Evolutionary conservation across 2,888 invertebrate species (phyloP).

Genomic region (Crematogaster levior): DNA sequence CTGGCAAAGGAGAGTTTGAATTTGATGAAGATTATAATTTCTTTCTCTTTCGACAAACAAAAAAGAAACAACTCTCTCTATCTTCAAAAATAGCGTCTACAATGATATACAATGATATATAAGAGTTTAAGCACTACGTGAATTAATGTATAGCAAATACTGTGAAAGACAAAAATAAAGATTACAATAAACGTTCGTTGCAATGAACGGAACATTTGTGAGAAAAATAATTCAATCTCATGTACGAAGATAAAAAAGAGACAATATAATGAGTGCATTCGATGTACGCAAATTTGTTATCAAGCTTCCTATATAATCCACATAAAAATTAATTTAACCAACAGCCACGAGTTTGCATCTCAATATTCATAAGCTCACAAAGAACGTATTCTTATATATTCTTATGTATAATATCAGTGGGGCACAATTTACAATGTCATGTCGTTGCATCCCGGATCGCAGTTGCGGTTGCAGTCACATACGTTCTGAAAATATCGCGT

Average conservation of each 20-base stretch:
- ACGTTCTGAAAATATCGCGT: constrained; percentile 67
- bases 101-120: not conserved
- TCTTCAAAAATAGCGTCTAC: not conserved
- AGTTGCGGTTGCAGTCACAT: constrained; percentile 29
- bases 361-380: not conserved
- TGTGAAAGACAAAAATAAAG: not conserved
- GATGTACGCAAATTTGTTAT: not conserved
- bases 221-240: not conserved
- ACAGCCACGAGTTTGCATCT: not conserved
- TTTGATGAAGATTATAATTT: no score
- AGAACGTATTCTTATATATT: not conserved
- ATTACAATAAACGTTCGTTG: not conserved
- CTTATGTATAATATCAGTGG: not conserved
- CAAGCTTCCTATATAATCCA: not conserved
- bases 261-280: not conserved
- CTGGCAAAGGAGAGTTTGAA: no score
- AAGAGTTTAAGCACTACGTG: not conserved
- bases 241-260: not conserved
- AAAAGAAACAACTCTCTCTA: not conserved
- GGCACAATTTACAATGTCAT: not conserved
- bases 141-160: not conserved
- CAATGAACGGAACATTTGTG: not conserved
- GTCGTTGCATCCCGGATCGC: constrained; percentile 17
- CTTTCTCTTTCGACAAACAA: not conserved
- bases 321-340: not conserved